These are phyloP conservation scores for Dascyllus trimaculatus DNA, from an alignment of 2,113 vertebrate genomes.

Conservation along the genomic window DNA sequence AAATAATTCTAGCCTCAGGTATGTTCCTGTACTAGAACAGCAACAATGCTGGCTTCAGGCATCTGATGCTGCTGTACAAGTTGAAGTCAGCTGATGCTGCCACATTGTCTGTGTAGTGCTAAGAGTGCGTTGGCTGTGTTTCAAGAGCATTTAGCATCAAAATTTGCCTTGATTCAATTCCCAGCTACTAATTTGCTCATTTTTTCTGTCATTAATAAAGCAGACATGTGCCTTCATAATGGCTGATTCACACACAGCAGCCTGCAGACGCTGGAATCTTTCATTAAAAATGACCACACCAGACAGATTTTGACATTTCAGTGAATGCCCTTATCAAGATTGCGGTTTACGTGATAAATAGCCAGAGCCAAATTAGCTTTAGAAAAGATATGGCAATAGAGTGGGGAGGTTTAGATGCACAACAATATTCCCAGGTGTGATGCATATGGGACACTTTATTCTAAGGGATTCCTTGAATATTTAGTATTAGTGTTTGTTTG, in stretches of 20 bases:
- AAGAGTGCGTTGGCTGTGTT: conserved; percentile 35
- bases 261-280: conserved; percentile 28
- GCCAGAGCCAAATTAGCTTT: conserved; percentile 36
- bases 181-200: conserved; percentile 40
- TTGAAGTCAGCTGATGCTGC: conserved; percentile 32
- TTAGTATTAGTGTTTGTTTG: not conserved
- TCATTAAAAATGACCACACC: conserved; percentile 40
- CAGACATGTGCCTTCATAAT: conserved; percentile 29
- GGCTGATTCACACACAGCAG: conserved; percentile 15
- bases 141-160: conserved; percentile 31
- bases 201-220: conserved; percentile 44
- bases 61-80: conserved; percentile 33
- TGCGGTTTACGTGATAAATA: conserved; percentile 46
- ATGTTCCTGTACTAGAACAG: conserved; percentile 44
- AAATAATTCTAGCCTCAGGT: conserved; percentile 52
- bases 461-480: not conserved
- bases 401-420: conserved; percentile 26
- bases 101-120: conserved; percentile 16
- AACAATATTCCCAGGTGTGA: conserved; percentile 15
- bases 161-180: conserved; percentile 52
- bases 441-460: not conserved
- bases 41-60: conserved; percentile 46
- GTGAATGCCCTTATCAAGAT: conserved; percentile 32
- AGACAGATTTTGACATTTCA: conserved; percentile 33
- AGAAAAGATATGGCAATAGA: conserved; percentile 33